Evolutionary conservation across 1,140 invertebrate genomes (phyloP), one percentile per base, ranked within the genome.

Genomic region (Popillia japonica): DNA sequence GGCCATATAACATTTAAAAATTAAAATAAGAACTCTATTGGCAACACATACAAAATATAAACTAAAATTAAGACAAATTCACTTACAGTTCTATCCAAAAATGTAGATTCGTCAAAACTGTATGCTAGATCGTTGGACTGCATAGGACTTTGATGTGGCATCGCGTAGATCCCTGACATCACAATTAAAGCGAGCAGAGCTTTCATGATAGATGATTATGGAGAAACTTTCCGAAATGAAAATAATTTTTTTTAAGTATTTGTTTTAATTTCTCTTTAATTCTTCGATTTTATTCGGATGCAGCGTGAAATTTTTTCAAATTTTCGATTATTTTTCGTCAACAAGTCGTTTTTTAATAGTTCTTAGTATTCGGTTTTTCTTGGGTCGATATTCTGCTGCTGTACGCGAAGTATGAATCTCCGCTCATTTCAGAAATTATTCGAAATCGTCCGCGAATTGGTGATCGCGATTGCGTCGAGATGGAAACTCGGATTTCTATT

Each of bases 371-470:
- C 20, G 61, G 11, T 34, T 23, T 34, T 2, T 34, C 20, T 68
- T 68, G 17, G 1, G 61, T 27, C 27, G 27, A 22, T 64, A n/a
- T 64, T 68, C 61, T 23, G n/a, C n/a, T 61, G 22, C 61, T 68
- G 61, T 10, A 68, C 61, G 61, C 61, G 61, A 68, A 68, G 22
- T 27, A 68, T 22, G 9, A 68, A 68, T 34, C 27, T 68, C 61
- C 1, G 61, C 27, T 34, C 22, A 68, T 68, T 68, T 23, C 61
- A 27, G 61, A 34, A 68, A 34, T 22, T 68, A 68, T 68, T 68
- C 22, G 22, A 68, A 68, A 34, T 68, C 10, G 61, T 68, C 27
- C 61, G 61, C 61, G 61, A 68, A 68, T 68, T 68, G 20, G 61
- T 8, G 27, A 20, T 22, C 22, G 61, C 61, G 61, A 27, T 27